Evolutionary conservation across 2,113 vertebrate species (phyloP).

Genomic region (Euleptes europaea): DNA sequence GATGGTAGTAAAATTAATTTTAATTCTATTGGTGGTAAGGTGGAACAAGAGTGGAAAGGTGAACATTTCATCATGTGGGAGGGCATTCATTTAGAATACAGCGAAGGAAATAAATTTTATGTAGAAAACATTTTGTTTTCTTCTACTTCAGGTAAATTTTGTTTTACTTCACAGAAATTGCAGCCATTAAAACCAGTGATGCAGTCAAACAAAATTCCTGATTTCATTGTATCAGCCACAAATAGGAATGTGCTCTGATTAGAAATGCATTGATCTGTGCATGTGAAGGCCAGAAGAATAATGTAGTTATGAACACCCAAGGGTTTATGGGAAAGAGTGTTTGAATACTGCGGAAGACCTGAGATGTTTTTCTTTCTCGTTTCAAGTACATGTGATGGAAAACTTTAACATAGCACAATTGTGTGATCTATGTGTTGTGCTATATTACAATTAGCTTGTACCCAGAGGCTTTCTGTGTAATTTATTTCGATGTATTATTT

Average conservation of each 20-base stretch:
- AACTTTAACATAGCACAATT: neutral
- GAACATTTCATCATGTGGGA: too few relatives aligned
- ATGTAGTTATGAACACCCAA: neutral
- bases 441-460: neutral
- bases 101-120: too few relatives aligned
- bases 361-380: neutral
- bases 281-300: neutral
- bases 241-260: neutral
- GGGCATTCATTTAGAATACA: neutral
- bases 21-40: too few relatives aligned
- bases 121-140: neutral
- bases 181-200: neutral
- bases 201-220: neutral
- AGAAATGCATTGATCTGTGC: neutral
- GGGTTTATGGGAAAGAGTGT: neutral
- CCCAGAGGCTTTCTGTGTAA: slow-evolving; percentile 5
- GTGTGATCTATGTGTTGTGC: neutral
- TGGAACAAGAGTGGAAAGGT: too few relatives aligned
- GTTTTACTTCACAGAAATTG: neutral
- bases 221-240: neutral
- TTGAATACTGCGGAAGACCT: neutral
- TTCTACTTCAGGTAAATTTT: neutral
- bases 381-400: neutral
- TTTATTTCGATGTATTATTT: neutral
- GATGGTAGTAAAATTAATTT: too few relatives aligned